These are phyloP conservation scores for Corticium candelabrum DNA, from an alignment of 37 sponge, comb jelly and placozoan species.

Conservation along the genomic window DNA sequence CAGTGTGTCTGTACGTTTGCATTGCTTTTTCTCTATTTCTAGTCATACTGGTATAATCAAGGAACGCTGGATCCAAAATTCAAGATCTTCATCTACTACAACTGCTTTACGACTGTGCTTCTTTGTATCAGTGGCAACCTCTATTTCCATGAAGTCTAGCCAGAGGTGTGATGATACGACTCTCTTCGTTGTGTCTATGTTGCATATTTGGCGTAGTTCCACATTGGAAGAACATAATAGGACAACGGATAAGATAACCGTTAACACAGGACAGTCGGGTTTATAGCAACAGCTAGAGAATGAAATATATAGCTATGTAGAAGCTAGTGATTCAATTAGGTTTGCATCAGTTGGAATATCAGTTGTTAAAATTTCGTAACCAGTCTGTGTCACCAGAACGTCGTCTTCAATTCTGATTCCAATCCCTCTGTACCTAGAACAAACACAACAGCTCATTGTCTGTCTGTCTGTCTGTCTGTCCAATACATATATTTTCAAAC, in stretches of 20 bases:
- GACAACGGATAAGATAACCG: too few species aligned
- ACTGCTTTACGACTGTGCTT: slow-evolving; percentile 1
- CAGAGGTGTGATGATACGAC: too few species aligned
- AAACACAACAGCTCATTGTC: not conserved
- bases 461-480: too few species aligned
- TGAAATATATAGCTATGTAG: too few species aligned
- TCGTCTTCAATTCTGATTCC: slow-evolving; percentile 72
- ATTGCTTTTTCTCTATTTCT: not conserved
- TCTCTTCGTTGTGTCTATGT: too few species aligned
- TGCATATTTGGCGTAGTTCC: too few species aligned
- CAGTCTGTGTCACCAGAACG: slow-evolving; percentile 44
- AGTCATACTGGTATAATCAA: slow-evolving; percentile 3
- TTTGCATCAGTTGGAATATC: slow-evolving; percentile 26
- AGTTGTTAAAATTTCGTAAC: slow-evolving; percentile 39
- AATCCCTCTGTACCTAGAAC: slow-evolving; percentile 35
- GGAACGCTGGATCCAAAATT: slow-evolving; percentile 8
- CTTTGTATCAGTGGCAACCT: slow-evolving; percentile 3
- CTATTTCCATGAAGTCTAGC: not conserved
- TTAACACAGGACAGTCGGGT: too few species aligned
- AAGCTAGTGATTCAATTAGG: not conserved
- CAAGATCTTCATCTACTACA: not conserved
- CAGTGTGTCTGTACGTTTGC: too few species aligned
- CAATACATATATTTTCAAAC: too few species aligned
- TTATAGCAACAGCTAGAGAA: too few species aligned
- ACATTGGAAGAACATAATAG: too few species aligned